These are phyloP conservation scores for Eulemur coronatus DNA, from an alignment of 2,797 vertebrate species.

Conservation along the genomic window DNA sequence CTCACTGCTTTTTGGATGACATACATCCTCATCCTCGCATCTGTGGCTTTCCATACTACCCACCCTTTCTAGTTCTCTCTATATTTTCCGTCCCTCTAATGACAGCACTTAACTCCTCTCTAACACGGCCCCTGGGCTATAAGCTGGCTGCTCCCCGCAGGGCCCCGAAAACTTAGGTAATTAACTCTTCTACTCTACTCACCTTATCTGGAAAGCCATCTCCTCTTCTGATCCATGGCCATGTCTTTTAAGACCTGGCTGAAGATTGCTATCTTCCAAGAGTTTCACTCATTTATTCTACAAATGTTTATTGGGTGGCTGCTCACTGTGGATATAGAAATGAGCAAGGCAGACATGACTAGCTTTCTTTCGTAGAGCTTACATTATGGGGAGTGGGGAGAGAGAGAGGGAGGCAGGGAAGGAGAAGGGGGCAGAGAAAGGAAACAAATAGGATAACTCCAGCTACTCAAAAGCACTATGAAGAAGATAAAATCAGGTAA, in stretches of 20 bases:
- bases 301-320: background rate
- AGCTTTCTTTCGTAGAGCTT: background rate
- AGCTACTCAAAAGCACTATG: background rate
- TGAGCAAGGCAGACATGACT: background rate
- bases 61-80: background rate
- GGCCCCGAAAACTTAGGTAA: background rate
- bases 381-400: background rate
- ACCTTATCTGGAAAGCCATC: background rate
- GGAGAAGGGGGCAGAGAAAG: background rate
- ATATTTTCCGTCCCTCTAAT: background rate
- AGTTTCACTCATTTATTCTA: background rate
- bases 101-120: background rate
- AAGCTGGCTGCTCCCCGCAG: background rate
- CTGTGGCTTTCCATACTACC: background rate
- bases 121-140: background rate
- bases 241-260: background rate
- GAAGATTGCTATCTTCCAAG: background rate
- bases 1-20: background rate
- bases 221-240: background rate
- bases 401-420: background rate
- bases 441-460: background rate
- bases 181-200: background rate
- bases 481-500: conserved; percentile 31
- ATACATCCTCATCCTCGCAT: background rate
- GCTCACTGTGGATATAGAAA: background rate